Base-by-base conservation (phyloP, 2,113 vertebrate genomes). In the Syngnathus floridae region DNA sequence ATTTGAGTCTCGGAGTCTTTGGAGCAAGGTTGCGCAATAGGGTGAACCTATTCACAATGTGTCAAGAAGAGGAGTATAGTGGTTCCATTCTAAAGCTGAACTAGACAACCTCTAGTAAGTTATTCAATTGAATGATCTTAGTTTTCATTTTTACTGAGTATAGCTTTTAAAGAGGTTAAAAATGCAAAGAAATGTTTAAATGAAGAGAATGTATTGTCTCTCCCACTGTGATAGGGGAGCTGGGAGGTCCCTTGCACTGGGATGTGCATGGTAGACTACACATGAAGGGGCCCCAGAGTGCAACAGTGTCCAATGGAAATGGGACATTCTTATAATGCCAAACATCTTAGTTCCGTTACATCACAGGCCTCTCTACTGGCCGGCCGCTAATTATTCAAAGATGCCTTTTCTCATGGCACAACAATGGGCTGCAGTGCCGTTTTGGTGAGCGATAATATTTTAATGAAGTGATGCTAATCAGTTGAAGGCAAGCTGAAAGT, bases 311-410 rank as follows among this genome's bases (percentile, higher is more conserved):
- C 46, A 81, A 84, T 86, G 78, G 84, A 88, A 88, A 88, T 84
- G 77, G 88, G 85, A 82, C 89, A 91, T 87, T 90, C 88, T 89
- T 88, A 88, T 88, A 86, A 91, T 90, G 83, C 84, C 90, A 88
- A 86, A 86, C 88, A 87, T 90, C 88, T 85, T 86, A 68, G 79
- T 86, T 87, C 69, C 78, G 87, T 90, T 90, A 86, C 89, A 89
- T 90, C 90, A 91, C 78, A 83, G 77, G 75, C 79, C 64, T 48
- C 75, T 59, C 74, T 61, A 62, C 78, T 85, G 77, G 74, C 78
- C 69, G 80, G 69, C 75, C 76, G 68, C 77, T 87, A 88, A 90
- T 90, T 89, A 90, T 86, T 88, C 84, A 83, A 83, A 78, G 87
- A 82, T 79, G 84, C 82, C 81, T 86, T 88, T 87, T 89, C 86